These are phyloP conservation scores for Athalia cordata DNA, from an alignment of 2,888 invertebrate species.

Conservation along the genomic window DNA sequence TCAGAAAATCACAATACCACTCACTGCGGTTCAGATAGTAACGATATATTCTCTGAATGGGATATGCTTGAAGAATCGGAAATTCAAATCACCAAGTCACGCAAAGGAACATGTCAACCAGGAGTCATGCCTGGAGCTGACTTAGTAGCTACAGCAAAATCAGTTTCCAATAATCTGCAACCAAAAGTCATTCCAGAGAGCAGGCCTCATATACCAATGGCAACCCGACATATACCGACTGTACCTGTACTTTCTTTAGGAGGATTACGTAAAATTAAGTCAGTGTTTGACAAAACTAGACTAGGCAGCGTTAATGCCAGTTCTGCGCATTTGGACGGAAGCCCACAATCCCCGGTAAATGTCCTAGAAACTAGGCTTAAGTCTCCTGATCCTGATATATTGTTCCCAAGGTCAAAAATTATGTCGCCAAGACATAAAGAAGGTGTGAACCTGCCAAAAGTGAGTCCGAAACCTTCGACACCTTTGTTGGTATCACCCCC, in stretches of 20 bases:
- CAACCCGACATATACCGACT: conserved; percentile 60
- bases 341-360: conserved; percentile 53
- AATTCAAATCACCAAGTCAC: conserved; percentile 35
- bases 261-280: conserved; percentile 59
- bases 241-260: conserved; percentile 62
- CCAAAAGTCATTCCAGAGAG: conserved; percentile 50
- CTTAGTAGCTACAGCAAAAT: conserved; percentile 50
- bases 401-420: conserved; percentile 50
- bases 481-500: conserved; percentile 63
- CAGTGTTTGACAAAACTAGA: conserved; percentile 58
- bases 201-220: conserved; percentile 45
- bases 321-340: conserved; percentile 35
- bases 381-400: conserved; percentile 60
- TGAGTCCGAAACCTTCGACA: conserved; percentile 48
- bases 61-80: conserved; percentile 59
- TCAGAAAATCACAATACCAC: conserved; percentile 33
- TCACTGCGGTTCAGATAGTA: conserved; percentile 50
- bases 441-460: conserved; percentile 48
- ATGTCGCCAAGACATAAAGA: conserved; percentile 56
- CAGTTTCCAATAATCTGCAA: conserved; percentile 53
- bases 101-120: conserved; percentile 50
- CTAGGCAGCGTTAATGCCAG: conserved; percentile 50
- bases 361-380: conserved; percentile 54
- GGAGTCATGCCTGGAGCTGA: conserved; percentile 50
- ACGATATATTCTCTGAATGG: conserved; percentile 54